These are phyloP conservation scores for Nymphalis polychloros DNA, from an alignment of 2,888 invertebrate species.

Conservation along the genomic window DNA sequence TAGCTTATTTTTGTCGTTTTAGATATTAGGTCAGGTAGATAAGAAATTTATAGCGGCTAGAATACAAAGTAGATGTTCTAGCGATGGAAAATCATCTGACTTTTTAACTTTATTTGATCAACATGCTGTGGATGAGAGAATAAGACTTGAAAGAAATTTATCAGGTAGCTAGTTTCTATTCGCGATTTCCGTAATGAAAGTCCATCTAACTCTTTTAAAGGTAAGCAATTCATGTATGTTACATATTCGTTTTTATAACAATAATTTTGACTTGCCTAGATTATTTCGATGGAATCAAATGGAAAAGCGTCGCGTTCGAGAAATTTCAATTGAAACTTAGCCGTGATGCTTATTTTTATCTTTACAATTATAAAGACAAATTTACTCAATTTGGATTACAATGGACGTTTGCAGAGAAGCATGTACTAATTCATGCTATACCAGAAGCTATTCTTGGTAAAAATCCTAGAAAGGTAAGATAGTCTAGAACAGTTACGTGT, in stretches of 20 bases:
- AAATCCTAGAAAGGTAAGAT: slow-evolving; percentile 76
- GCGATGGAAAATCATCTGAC: slow-evolving; percentile 59
- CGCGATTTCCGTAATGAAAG: no score
- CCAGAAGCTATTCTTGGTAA: slow-evolving; percentile 84
- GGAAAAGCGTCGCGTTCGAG: slow-evolving; percentile 60
- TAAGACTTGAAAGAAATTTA: slow-evolving; percentile 87
- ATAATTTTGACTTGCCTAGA: slow-evolving; percentile 56
- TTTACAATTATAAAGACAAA: slow-evolving; percentile 78
- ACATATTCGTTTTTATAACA: not conserved
- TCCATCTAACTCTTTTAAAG: no score
- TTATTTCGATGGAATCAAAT: slow-evolving; percentile 66
- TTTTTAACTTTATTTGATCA: slow-evolving; percentile 89
- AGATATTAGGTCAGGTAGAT: slow-evolving; percentile 89
- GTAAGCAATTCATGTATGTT: not conserved
- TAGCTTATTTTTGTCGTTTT: slow-evolving; percentile 28
- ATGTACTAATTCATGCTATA: slow-evolving; percentile 76
- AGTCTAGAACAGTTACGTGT: not conserved
- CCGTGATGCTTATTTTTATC: slow-evolving; percentile 75
- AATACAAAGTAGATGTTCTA: slow-evolving; percentile 48
- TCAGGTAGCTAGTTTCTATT: slow-evolving; percentile 62
- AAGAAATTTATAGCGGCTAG: slow-evolving; percentile 85
- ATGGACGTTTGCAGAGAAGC: slow-evolving; percentile 66
- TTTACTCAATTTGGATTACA: slow-evolving; percentile 83
- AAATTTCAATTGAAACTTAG: slow-evolving; percentile 56
- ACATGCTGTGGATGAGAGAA: slow-evolving; percentile 93